phyloP scores from a whole-genome alignment of 2,797 vertebrate species.

The Paedocypris micromegethes region DNA sequence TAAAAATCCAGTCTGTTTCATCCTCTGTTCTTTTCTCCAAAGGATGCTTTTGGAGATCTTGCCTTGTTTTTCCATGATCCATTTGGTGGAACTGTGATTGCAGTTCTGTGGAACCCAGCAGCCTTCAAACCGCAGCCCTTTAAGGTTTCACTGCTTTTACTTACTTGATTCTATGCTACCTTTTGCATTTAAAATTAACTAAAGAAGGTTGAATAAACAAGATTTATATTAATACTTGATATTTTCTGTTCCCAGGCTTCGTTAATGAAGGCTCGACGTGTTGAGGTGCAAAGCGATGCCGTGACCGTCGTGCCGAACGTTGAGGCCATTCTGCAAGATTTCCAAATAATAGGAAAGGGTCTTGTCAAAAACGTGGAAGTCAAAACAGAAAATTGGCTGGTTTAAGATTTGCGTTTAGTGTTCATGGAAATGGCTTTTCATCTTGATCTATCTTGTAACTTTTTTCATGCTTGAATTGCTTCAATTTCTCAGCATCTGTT shows the following conservation, averaged over 20 bases:
- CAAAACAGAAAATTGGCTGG: slow-evolving; percentile 82
- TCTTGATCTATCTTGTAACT: neutral
- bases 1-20: neutral
- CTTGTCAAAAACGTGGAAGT: slow-evolving; percentile 81
- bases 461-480: neutral
- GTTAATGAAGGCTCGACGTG: slow-evolving; percentile 71
- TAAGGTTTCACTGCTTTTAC: slow-evolving; percentile 69
- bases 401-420: slow-evolving; percentile 60
- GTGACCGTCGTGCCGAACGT: slow-evolving; percentile 78
- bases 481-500: slow-evolving; percentile 5
- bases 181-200: neutral
- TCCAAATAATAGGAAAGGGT: slow-evolving; percentile 79
- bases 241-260: slow-evolving; percentile 67
- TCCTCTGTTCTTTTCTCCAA: slow-evolving; percentile 25
- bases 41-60: slow-evolving; percentile 84
- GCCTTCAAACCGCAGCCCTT: slow-evolving; percentile 81
- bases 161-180: neutral
- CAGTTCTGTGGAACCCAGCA: slow-evolving; percentile 91
- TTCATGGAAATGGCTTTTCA: neutral
- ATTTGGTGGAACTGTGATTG: slow-evolving; percentile 83
- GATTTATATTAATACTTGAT: neutral
- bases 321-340: slow-evolving; percentile 88
- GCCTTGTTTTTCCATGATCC: slow-evolving; percentile 92
- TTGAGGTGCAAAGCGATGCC: slow-evolving; percentile 63
- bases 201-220: neutral